phyloP scores from a whole-genome alignment of 2,888 invertebrate species.

The Pimpla rufipes region DNA sequence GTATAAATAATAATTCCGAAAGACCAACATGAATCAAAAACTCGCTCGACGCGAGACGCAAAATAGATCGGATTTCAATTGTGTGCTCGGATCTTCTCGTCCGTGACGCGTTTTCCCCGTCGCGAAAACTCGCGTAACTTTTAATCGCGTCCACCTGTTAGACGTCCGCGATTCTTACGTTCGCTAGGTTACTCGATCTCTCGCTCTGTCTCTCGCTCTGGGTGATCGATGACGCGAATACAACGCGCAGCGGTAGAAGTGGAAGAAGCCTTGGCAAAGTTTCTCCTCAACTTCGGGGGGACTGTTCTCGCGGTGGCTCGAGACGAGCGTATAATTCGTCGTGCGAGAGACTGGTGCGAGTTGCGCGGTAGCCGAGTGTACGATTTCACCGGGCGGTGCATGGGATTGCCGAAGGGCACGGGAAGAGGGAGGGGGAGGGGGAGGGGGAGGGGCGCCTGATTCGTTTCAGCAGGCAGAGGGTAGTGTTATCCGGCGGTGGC shows the following conservation, averaged over 20 bases:
- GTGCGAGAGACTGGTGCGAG: conserved; percentile 44
- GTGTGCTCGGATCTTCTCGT: not conserved
- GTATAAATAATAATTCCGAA: conserved; percentile 1
- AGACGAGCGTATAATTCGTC: conserved; percentile 21
- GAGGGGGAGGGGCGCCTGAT: conserved; percentile 69
- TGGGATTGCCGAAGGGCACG: conserved; percentile 54
- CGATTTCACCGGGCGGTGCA: conserved; percentile 48
- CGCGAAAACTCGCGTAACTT: not conserved
- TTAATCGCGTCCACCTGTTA: conserved; percentile 7
- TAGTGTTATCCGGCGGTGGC: conserved; percentile 79
- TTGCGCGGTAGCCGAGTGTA: conserved; percentile 60
- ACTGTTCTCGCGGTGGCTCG: too few relatives aligned
- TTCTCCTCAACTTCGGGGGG: too few relatives aligned
- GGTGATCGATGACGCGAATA: conserved; percentile 16
- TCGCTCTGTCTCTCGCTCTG: not conserved
- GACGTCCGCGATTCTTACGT: not conserved
- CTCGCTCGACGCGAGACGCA: not conserved
- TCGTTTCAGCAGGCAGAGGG: conserved; percentile 74
- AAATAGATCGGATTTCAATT: not conserved
- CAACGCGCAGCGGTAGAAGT: not conserved
- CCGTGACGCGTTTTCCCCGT: not conserved
- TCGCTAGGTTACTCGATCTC: not conserved
- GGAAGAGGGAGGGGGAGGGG: conserved; percentile 54
- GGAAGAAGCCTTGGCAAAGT: too few relatives aligned
- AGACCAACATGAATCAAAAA: not conserved